Evolutionary conservation across 2,113 vertebrate genomes (phyloP).

Genomic region (Chinchilla lanigera): DNA sequence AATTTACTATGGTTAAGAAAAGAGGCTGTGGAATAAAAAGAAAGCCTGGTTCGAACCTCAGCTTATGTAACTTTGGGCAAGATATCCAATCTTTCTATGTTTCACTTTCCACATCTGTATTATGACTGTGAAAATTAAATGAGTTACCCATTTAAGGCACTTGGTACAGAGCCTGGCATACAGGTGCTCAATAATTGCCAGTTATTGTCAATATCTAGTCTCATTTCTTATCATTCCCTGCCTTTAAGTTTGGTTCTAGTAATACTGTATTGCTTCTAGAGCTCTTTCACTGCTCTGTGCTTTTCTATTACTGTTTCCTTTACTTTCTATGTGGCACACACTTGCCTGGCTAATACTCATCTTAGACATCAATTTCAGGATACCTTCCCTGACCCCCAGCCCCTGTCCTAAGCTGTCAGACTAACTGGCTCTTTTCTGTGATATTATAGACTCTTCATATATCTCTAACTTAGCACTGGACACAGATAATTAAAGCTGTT

Average conservation of each 20-base stretch:
- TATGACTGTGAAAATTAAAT: constrained; percentile 20
- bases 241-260: constrained; percentile 35
- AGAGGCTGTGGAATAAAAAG: background rate
- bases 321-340: constrained; percentile 28
- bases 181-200: constrained; percentile 44
- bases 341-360: constrained; percentile 43
- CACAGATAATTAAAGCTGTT: background rate
- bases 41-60: background rate
- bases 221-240: constrained; percentile 42
- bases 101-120: constrained; percentile 13
- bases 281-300: background rate
- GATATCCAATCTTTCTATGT: background rate
- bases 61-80: background rate
- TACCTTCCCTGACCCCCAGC: background rate
- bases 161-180: background rate
- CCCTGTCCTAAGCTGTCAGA: background rate
- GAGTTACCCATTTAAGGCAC: background rate
- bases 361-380: constrained; percentile 43
- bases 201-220: background rate
- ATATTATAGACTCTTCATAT: constrained; percentile 34
- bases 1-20: constrained; percentile 43
- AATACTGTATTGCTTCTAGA: background rate
- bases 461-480: constrained; percentile 30
- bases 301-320: constrained; percentile 29
- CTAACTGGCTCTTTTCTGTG: constrained; percentile 40